Evolutionary conservation across 2,113 vertebrate genomes (phyloP), one percentile per base, ranked within the genome.

Genomic region (Vulpes ferrilata): DNA sequence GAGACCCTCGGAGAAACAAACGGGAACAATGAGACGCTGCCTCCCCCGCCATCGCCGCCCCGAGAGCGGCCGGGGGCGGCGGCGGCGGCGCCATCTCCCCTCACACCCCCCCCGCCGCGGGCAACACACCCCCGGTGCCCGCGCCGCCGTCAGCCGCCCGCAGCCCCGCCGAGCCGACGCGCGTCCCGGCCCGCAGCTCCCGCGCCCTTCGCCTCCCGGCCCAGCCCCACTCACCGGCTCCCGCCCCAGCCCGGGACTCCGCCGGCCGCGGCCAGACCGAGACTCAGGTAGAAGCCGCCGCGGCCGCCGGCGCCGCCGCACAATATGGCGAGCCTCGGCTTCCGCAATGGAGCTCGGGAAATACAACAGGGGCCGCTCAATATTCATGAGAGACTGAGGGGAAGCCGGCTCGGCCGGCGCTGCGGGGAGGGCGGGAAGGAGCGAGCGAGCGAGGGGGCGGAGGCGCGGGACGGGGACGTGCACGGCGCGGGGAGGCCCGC

Each of bases 311-410:
- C 92, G 97, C 95, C 84, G 96, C 97, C 87, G 88, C 97, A 96
- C 99, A 99, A 99, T 99, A 99, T 99, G 99, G 99, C 99, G 99
- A 99, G 98, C 97, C 79, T 97, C 93, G 92, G 90, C 91, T 97
- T 98, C 98, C 98, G 98, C 99, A 99, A 98, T 98, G 99, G 98
- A 99, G 97, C 95, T 98, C 98, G 99, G 99, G 99, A 99, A 99
- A 98, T 95, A 96, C 97, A 95, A 97, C 98, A 97, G 98, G 97
- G 98, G 98, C 96, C 97, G 97, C 97, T 97, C 98, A 97, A 97
- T 98, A 98, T 98, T 98, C 97, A 98, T 97, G 98, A 97, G 98
- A 98, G 97, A 95, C 96, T 55, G 92, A 87, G 80, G 92, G 93
- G 85, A 93, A 92, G 97, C 92, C 96, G 81, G 95, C 85, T 65